Evolutionary conservation across 2,113 vertebrate genomes (phyloP).

Genomic region (Physeter macrocephalus): DNA sequence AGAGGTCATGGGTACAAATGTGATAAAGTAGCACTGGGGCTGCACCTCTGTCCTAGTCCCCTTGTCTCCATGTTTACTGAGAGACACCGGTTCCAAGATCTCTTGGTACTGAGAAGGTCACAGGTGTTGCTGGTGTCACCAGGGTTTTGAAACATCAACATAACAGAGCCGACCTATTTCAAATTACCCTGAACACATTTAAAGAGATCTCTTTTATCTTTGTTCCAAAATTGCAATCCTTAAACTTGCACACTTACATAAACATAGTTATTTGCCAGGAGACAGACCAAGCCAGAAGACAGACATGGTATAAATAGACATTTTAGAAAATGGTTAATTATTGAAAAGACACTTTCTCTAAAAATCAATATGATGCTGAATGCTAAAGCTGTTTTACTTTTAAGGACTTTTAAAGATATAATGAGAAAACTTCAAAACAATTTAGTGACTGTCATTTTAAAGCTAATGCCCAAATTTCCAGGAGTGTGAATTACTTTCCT

Average conservation of each 20-base stretch:
- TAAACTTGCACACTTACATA: background rate
- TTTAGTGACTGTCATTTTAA: background rate
- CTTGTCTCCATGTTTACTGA: background rate
- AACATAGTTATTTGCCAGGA: background rate
- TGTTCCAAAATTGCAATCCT: background rate
- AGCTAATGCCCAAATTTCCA: background rate
- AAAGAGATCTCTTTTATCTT: background rate
- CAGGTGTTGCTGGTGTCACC: background rate
- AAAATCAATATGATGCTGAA: background rate
- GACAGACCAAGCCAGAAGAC: background rate
- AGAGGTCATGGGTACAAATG: background rate
- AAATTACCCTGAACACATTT: background rate
- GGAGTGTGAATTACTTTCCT: background rate
- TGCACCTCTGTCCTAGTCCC: background rate
- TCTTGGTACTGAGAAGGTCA: background rate
- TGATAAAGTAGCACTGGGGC: background rate
- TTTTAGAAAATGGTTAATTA: background rate
- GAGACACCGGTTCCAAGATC: background rate
- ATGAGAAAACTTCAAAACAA: background rate
- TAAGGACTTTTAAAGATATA: background rate
- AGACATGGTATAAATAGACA: background rate
- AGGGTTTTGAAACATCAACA: background rate
- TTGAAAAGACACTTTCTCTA: background rate
- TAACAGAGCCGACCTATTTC: background rate
- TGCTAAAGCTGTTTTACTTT: background rate